phyloP scores from a whole-genome alignment of 1,140 invertebrate species.

The Tribolium madens region DNA sequence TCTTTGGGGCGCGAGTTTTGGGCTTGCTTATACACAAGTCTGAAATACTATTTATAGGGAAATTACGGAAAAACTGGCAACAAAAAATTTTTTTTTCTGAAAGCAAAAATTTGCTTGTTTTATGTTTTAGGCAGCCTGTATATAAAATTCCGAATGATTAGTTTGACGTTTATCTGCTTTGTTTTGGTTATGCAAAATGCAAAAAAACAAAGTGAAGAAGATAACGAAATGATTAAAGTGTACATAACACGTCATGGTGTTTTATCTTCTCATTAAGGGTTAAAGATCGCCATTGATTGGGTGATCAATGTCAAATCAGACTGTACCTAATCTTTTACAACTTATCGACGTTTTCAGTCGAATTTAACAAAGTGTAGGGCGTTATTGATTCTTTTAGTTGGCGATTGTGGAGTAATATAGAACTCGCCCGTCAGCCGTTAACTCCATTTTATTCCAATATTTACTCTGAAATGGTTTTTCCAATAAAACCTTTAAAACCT shows the following conservation, averaged over 20 bases:
- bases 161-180: too few relatives aligned
- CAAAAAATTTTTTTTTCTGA: too few relatives aligned
- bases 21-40: too few relatives aligned
- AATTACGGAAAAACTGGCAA: too few relatives aligned
- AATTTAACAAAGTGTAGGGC: neutral
- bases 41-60: too few relatives aligned
- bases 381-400: neutral
- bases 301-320: neutral
- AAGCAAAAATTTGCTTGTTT: too few relatives aligned
- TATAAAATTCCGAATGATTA: too few relatives aligned
- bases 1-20: too few relatives aligned
- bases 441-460: neutral
- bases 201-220: neutral
- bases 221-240: neutral
- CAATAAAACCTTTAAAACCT: neutral
- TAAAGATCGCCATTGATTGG: neutral
- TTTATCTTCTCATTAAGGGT: neutral
- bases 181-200: too few relatives aligned
- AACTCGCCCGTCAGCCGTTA: neutral
- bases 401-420: neutral
- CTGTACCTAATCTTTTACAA: neutral
- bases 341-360: neutral
- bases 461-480: neutral
- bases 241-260: neutral
- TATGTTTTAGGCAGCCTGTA: too few relatives aligned